Evolutionary conservation across 1,140 invertebrate species (phyloP).

Genomic region (Drosophila santomea): DNA sequence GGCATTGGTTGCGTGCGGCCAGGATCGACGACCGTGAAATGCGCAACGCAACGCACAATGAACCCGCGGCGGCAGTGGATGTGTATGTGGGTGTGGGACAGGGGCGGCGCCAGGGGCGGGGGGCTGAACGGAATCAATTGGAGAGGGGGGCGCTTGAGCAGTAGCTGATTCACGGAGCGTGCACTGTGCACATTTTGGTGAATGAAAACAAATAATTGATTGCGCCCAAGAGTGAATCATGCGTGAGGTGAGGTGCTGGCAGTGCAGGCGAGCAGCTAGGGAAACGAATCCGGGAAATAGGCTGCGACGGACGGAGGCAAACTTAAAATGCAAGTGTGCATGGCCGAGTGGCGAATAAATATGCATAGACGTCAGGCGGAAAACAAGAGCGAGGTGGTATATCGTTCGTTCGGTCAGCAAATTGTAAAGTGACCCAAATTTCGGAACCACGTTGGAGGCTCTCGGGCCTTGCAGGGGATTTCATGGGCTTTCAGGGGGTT

Average conservation of each 20-base stretch:
- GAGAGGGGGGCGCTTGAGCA: conserved; percentile 1
- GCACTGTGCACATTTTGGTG: conserved; percentile 72
- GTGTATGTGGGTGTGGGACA: conserved; percentile 10
- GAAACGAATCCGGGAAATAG: conserved; percentile 52
- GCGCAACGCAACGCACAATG: conserved; percentile 75
- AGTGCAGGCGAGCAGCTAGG: background rate
- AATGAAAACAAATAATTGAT: conserved; percentile 78
- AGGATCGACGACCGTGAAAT: conserved; percentile 82
- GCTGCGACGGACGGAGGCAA: conserved; percentile 49
- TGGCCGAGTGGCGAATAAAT: conserved; percentile 65
- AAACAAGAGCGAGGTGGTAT: conserved; percentile 55
- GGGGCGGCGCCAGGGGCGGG: background rate
- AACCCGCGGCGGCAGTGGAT: conserved; percentile 41
- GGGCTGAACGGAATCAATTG: background rate
- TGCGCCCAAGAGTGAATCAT: conserved; percentile 74
- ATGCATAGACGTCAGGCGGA: conserved; percentile 49
- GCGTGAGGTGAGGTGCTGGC: conserved; percentile 46
- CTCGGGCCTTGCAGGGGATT: background rate
- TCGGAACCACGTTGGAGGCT: conserved; percentile 21
- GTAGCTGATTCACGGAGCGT: conserved; percentile 53
- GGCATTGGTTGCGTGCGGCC: conserved; percentile 65
- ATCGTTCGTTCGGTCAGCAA: conserved; percentile 78
- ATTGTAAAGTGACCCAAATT: conserved; percentile 83
- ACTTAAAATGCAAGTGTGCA: conserved; percentile 56
- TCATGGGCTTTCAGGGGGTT: background rate